A percentile compares a stretch with the other conserved stretches of the same genome.
Conservation (phyloP, 2,888 invertebrate genomes). For the Aleiodes alternator region DNA sequence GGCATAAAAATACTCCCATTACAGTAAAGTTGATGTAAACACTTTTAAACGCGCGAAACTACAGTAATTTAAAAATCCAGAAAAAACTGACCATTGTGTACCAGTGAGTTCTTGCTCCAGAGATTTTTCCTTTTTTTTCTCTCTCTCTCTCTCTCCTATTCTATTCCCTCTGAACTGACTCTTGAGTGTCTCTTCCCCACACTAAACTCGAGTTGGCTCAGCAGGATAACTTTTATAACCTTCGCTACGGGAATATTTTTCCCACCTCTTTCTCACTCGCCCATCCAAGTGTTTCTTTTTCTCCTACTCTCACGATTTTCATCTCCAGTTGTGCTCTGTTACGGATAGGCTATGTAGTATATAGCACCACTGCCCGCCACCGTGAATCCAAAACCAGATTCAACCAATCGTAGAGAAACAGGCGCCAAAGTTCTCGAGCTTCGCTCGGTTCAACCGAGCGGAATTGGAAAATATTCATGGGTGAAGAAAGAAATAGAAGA, state of each 20-base stretch:
- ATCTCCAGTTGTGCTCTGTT: background rate
- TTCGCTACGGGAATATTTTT: conserved; percentile 58
- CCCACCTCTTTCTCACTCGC: conserved; percentile 47
- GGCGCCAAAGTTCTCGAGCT: background rate
- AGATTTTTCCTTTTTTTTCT: background rate
- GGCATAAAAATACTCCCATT: background rate
- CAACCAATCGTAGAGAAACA: conserved; percentile 27
- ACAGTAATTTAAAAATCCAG: conserved; percentile 10
- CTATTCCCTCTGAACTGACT: conserved; percentile 37
- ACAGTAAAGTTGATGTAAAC: background rate
- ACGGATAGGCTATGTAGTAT: conserved; percentile 13
- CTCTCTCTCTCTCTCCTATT: background rate
- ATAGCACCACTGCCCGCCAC: background rate
- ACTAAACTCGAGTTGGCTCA: conserved; percentile 62
- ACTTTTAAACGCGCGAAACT: conserved; percentile 8
- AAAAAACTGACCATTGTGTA: conserved; percentile 53
- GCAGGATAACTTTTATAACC: conserved; percentile 71
- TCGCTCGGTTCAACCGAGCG: background rate
- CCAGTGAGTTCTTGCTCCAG: conserved; percentile 45
- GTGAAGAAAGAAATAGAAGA: conserved; percentile 3
- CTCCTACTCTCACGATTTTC: conserved; percentile 42
- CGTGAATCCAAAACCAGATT: background rate
- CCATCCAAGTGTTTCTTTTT: conserved; percentile 27
- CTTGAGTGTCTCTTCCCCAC: conserved; percentile 54
- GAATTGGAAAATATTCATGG: conserved; percentile 4